These are phyloP conservation scores for Sibirionetta formosa DNA, from an alignment of 2,797 vertebrate species.

Conservation along the genomic window DNA sequence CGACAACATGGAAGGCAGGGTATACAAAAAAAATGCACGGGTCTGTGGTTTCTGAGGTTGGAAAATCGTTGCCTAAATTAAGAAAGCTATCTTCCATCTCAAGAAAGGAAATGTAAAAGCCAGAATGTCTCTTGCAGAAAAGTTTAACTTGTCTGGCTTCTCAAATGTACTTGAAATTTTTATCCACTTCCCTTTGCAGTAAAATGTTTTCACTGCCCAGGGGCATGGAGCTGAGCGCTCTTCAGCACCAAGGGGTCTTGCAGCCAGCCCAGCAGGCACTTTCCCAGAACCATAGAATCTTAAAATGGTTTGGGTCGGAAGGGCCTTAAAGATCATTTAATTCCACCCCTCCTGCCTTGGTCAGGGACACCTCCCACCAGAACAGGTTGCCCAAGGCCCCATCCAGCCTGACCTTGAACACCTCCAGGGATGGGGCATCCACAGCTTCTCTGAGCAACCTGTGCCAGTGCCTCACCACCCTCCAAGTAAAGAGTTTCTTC, in stretches of 20 bases:
- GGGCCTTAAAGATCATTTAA: too few species aligned
- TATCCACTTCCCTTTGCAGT: neutral
- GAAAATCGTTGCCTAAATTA: constrained; percentile 14
- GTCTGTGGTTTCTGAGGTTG: constrained; percentile 25
- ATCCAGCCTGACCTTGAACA: too few species aligned
- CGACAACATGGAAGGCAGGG: neutral
- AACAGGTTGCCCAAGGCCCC: too few species aligned
- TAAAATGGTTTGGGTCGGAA: too few species aligned
- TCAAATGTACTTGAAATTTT: neutral
- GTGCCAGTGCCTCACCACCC: too few species aligned
- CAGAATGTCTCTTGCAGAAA: neutral
- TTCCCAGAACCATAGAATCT: neutral
- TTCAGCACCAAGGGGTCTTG: neutral
- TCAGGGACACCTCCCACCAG: too few species aligned
- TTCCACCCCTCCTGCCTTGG: too few species aligned
- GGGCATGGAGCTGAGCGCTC: neutral
- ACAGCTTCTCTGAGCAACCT: too few species aligned
- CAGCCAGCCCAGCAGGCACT: neutral
- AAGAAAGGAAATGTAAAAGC: neutral
- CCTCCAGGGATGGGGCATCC: too few species aligned
- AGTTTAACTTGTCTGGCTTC: neutral
- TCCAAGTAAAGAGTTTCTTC: too few species aligned
- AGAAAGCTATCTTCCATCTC: constrained; percentile 14
- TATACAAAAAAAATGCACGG: neutral
- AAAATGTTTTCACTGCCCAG: neutral